Evolutionary conservation across 2,113 vertebrate species (phyloP).

Genomic region (Agapornis roseicollis): DNA sequence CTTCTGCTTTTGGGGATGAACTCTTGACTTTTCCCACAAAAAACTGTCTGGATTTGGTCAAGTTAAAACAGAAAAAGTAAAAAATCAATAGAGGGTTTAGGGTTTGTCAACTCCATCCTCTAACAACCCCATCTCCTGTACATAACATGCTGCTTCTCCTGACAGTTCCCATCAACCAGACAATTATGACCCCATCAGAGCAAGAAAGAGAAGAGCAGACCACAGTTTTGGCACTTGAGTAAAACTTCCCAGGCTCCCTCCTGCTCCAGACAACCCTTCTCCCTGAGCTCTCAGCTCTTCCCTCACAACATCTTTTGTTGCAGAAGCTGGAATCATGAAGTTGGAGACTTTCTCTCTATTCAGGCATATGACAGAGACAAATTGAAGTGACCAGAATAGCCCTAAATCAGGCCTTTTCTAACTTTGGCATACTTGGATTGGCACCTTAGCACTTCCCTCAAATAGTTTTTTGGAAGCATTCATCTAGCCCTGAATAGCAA

Average conservation of each 20-base stretch:
- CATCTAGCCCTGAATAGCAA: background rate
- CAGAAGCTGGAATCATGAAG: background rate
- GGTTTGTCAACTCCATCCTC: background rate
- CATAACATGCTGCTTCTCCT: background rate
- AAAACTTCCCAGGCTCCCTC: background rate
- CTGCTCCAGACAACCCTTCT: background rate
- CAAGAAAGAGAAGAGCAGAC: background rate
- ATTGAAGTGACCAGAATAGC: constrained; percentile 55
- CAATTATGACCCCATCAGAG: background rate
- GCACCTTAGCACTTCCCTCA: background rate
- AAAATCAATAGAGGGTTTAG: background rate
- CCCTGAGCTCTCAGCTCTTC: background rate
- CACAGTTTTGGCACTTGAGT: background rate
- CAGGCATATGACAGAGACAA: background rate
- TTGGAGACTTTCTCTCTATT: background rate
- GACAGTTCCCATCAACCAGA: background rate
- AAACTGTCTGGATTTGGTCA: background rate
- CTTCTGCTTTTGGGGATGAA: background rate
- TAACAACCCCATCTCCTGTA: background rate
- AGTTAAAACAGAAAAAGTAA: background rate
- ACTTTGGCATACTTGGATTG: constrained; percentile 1
- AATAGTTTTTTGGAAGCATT: constrained; percentile 17
- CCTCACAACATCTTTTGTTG: background rate
- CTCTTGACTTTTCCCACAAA: background rate
- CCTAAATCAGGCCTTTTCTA: constrained; percentile 26